Base-by-base conservation (phyloP, 2,797 vertebrate genomes). In the Brachymystax lenok region DNA sequence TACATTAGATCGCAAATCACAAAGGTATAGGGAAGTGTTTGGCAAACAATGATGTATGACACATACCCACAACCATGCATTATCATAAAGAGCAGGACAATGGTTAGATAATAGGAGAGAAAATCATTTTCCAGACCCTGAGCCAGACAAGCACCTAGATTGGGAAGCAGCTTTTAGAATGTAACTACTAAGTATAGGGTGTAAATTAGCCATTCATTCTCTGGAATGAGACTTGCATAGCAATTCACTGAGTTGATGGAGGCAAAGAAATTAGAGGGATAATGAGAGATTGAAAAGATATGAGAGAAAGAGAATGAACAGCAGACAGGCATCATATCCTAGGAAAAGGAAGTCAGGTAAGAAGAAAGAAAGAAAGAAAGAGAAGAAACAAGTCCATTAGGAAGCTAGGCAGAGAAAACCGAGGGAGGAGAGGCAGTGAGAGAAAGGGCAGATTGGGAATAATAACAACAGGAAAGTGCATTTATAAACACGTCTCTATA, bases 401-500 rank as follows among this genome's bases (percentile, higher is more conserved):
- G 35, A 75, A 80, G 51, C 33, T 59, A n/a, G 63, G 68, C 19
- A 28, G 52, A 46, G 28, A 21, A 81, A 86, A 86, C 17, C 69
- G 83, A 83, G 78, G 79, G 85, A 85, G 85, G 82, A 85, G 87
- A 83, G 68, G 87, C 85, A 76, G 82, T 12, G 73, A 87, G 82
- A 84, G 88, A 89, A 87, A 85, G 89, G 85, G 85, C 84, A 89
- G 81, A 88, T 80, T 76, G 90, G 91, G 92, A 92, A 89, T 88
- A 88, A 87, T 91, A 92, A 92, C 86, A 83, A 75, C 75, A 81
- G 81, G 71, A 79, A 83, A 93, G 85, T 73, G 84, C 91, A 93
- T 93, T 93, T 90, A 93, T 91, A 94, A 93, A 94, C 90, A 90
- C 82, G 90, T 94, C 92, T 91, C 93, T 93, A 93, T 94, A 93